Conservation (phyloP, 2,797 vertebrate genomes). For the Euphonia xanthogaster region DNA sequence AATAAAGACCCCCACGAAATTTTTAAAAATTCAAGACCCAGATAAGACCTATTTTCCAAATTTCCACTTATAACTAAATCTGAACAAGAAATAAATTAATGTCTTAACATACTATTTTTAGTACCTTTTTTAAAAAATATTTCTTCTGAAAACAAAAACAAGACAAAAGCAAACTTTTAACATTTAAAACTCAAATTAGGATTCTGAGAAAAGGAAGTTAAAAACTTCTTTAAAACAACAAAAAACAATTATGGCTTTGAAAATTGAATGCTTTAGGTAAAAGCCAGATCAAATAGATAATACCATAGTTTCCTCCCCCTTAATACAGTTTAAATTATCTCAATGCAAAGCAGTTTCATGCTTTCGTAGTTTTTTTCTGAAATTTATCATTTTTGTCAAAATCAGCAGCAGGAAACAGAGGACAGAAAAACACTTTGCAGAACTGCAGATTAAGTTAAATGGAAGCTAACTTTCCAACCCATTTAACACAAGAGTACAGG, state of each 20-base stretch:
- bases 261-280: neutral
- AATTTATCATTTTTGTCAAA: conserved; percentile 9
- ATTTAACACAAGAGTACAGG: conserved; percentile 48
- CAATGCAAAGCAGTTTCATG: neutral
- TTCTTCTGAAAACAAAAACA: neutral
- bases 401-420: neutral
- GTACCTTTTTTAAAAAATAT: neutral
- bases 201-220: neutral
- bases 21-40: neutral
- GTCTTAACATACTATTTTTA: neutral
- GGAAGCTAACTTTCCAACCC: conserved; percentile 28
- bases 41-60: neutral
- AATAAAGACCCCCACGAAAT: neutral
- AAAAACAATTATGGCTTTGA: neutral
- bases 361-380: neutral
- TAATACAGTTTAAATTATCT: neutral
- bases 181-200: neutral
- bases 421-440: neutral
- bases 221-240: neutral
- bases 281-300: neutral
- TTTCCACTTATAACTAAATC: neutral
- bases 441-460: conserved; percentile 34
- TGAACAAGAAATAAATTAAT: neutral
- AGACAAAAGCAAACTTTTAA: neutral
- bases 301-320: neutral